phyloP scores from a whole-genome alignment of 2,888 invertebrate genomes.

The Quadroppia sp. region DNA sequence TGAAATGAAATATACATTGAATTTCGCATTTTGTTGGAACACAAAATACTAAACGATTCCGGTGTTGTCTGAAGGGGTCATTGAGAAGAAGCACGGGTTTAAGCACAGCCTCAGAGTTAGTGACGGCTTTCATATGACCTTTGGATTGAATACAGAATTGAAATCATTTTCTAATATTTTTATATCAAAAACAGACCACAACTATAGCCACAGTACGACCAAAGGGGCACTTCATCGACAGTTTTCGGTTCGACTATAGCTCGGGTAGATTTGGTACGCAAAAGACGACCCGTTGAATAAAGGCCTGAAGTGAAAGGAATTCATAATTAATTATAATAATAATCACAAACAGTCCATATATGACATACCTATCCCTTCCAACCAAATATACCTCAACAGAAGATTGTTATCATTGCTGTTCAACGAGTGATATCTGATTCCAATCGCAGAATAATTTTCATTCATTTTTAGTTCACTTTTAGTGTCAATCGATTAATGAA shows the following conservation, averaged over 20 bases:
- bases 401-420: background rate
- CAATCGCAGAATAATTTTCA: background rate
- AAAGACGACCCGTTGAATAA: background rate
- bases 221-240: conserved; percentile 15
- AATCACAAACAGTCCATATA: background rate
- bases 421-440: background rate
- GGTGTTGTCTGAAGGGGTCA: conserved; percentile 7
- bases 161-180: background rate
- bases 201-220: background rate
- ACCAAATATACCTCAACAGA: conserved; percentile 8
- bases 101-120: conserved; percentile 1
- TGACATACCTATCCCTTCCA: conserved; percentile 21
- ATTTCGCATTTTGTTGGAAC: conserved; percentile 21
- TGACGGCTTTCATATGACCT: conserved; percentile 11
- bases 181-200: background rate
- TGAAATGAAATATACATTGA: background rate
- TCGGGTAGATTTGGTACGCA: background rate
- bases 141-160: background rate
- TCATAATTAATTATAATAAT: background rate
- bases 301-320: background rate
- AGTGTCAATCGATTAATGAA: too few species aligned
- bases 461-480: too few species aligned
- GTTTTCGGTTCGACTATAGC: background rate
- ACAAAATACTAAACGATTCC: conserved; percentile 13
- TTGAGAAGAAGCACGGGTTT: conserved; percentile 4